phyloP scores from a whole-genome alignment of 2,888 invertebrate species.

The Poecilus cupreus region DNA sequence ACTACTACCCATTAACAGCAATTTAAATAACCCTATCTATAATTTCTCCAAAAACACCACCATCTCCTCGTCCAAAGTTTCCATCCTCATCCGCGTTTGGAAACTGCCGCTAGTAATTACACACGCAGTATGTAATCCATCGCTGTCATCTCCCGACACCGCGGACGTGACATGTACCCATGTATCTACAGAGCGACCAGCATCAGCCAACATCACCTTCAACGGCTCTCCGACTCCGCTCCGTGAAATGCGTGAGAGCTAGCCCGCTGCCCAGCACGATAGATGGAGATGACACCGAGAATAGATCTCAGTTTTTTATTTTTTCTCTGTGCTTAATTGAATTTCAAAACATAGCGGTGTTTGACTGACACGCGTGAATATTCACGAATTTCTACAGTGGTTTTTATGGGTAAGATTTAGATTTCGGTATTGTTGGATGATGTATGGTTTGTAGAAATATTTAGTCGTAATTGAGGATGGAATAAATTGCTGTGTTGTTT shows the following conservation, averaged over 20 bases:
- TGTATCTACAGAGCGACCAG: not conserved
- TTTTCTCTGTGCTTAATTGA: slow-evolving; percentile 36
- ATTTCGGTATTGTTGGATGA: slow-evolving; percentile 2
- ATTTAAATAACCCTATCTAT: too few species aligned
- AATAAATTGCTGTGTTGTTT: not conserved
- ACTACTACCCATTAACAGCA: too few species aligned
- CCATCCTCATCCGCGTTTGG: not conserved
- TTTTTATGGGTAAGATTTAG: slow-evolving; percentile 15
- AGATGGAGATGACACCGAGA: slow-evolving; percentile 13
- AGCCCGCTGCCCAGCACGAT: slow-evolving; percentile 7
- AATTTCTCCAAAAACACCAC: too few species aligned
- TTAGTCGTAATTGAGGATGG: not conserved
- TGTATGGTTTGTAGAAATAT: slow-evolving; percentile 10
- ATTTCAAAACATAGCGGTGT: slow-evolving; percentile 49
- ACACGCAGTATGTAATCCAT: slow-evolving; percentile 27
- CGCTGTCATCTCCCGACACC: slow-evolving; percentile 6
- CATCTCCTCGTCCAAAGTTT: not conserved
- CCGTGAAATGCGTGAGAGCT: slow-evolving; percentile 33
- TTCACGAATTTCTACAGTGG: slow-evolving; percentile 12
- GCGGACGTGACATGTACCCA: slow-evolving; percentile 14
- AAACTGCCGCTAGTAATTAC: slow-evolving; percentile 26
- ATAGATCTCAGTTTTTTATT: slow-evolving; percentile 22
- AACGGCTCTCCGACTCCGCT: not conserved
- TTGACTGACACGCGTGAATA: slow-evolving; percentile 39
- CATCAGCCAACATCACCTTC: not conserved